Evolutionary conservation across 2,113 vertebrate genomes (phyloP).

Genomic region (Holacanthus passer): DNA sequence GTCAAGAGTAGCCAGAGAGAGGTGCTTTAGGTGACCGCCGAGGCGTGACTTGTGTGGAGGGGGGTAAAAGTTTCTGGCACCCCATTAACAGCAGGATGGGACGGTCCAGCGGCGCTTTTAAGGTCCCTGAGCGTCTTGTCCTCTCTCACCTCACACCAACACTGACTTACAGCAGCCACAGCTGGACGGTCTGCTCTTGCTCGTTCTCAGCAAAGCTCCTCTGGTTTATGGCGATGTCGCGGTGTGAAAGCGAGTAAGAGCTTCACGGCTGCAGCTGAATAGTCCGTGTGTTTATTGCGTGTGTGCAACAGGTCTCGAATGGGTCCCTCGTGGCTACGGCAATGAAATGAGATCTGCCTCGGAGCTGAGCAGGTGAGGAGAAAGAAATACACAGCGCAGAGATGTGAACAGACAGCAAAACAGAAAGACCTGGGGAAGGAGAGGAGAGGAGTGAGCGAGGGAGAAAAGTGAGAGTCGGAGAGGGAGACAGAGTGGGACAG

Average conservation of each 20-base stretch:
- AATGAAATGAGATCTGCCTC: constrained; percentile 68
- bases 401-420: constrained; percentile 18
- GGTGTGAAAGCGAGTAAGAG: constrained; percentile 31
- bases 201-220: constrained; percentile 3
- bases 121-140: constrained; percentile 53
- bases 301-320: constrained; percentile 30
- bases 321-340: constrained; percentile 42
- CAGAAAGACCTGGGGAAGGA: background rate
- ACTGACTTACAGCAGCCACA: constrained; percentile 51
- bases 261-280: constrained; percentile 54
- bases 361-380: constrained; percentile 53
- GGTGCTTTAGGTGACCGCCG: constrained; percentile 38
- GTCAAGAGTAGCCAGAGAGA: constrained; percentile 45
- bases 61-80: constrained; percentile 59
- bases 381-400: constrained; percentile 13
- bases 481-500: constrained; percentile 17
- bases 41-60: constrained; percentile 51
- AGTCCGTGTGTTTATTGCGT: constrained; percentile 25
- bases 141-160: constrained; percentile 54
- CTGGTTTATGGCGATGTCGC: constrained; percentile 15
- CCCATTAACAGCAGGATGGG: constrained; percentile 77
- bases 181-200: constrained; percentile 41
- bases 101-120: constrained; percentile 61
- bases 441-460: background rate
- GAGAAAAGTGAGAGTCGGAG: constrained; percentile 19